Evolutionary conservation across 2,888 invertebrate species (phyloP).

Genomic region (Lucinisca nassula): DNA sequence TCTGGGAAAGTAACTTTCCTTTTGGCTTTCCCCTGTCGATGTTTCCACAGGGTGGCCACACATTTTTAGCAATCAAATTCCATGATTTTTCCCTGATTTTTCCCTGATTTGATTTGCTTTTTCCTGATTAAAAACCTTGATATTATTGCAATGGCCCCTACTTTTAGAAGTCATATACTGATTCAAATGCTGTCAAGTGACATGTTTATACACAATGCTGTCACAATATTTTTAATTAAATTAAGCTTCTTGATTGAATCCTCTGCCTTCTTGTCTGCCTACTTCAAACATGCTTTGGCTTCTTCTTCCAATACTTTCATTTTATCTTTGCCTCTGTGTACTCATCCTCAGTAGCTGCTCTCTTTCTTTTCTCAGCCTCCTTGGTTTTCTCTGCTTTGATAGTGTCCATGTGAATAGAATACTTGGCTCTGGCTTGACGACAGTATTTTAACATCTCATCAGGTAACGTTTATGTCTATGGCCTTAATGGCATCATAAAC

Average conservation of each 20-base stretch:
- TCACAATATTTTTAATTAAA: too few species aligned
- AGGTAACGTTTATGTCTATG: not conserved
- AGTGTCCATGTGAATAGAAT: not conserved
- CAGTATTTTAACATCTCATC: not conserved
- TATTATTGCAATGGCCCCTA: too few species aligned
- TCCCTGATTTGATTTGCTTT: too few species aligned
- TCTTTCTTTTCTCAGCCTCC: not conserved
- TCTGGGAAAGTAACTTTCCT: too few species aligned
- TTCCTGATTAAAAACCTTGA: too few species aligned
- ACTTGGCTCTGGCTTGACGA: not conserved
- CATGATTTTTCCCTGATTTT: too few species aligned
- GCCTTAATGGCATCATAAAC: conserved; percentile 2
- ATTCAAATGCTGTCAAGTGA: too few species aligned
- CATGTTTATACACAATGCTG: too few species aligned
- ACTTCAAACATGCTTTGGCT: not conserved
- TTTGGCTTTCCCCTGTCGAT: too few species aligned
- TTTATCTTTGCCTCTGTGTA: not conserved
- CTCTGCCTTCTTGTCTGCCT: conserved; percentile 10
- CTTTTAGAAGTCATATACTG: too few species aligned
- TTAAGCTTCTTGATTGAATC: not conserved
- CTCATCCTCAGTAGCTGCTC: not conserved
- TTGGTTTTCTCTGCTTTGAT: not conserved
- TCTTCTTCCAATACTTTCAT: conserved; percentile 3
- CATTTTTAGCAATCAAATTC: too few species aligned
- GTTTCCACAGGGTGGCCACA: too few species aligned